Conservation (phyloP, 2,113 vertebrate species). For the Zosterops borbonicus region DNA sequence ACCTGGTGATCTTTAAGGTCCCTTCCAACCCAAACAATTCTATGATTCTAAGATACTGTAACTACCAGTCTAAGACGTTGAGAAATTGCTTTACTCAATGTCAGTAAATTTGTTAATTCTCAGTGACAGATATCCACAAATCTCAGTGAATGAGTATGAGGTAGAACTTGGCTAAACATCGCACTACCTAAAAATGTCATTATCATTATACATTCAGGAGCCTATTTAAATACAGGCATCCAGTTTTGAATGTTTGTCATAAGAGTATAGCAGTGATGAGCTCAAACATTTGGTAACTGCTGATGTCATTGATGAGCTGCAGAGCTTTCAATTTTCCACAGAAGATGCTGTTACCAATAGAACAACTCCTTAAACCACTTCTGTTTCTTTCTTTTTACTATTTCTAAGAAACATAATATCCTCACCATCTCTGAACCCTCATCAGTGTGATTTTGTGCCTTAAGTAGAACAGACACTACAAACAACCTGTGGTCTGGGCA, state of each 20-base stretch:
- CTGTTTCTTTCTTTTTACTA: background rate
- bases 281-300: background rate
- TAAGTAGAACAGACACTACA: background rate
- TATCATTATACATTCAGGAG: background rate
- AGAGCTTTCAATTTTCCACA: background rate
- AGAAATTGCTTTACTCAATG: background rate
- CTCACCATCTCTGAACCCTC: background rate
- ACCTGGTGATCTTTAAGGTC: background rate
- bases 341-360: background rate
- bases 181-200: background rate
- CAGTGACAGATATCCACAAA: background rate
- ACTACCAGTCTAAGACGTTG: background rate
- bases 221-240: background rate
- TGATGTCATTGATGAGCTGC: background rate
- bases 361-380: background rate
- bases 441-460: background rate
- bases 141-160: background rate
- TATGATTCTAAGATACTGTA: background rate
- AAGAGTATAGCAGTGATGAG: background rate
- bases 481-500: background rate
- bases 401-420: background rate
- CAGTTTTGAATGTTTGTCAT: background rate
- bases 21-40: background rate
- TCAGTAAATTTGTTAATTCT: background rate
- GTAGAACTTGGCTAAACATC: background rate